Evolutionary conservation across 2,113 vertebrate species (phyloP).

Genomic region (Corythoichthys intestinalis): DNA sequence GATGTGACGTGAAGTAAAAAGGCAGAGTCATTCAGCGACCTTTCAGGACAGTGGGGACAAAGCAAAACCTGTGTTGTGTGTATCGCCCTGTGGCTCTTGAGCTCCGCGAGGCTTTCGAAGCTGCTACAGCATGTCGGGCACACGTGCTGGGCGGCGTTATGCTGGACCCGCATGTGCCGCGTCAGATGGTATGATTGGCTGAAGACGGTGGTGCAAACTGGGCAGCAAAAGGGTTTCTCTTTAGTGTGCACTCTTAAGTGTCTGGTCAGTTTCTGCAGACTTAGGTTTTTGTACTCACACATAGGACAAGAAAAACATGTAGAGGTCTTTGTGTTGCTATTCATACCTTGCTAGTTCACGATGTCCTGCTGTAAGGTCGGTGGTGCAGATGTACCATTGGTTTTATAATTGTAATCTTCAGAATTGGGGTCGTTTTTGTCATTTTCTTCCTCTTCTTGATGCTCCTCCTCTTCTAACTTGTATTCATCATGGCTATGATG

Average conservation of each 20-base stretch:
- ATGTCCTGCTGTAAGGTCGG: constrained; percentile 19
- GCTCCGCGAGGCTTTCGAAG: constrained; percentile 11
- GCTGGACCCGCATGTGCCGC: constrained; percentile 55
- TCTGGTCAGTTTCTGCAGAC: constrained; percentile 42
- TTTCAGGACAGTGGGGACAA: constrained; percentile 21
- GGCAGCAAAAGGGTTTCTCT: constrained; percentile 59
- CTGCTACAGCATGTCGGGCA: constrained; percentile 48
- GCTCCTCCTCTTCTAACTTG: neutral
- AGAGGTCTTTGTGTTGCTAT: neutral
- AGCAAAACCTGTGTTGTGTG: constrained; percentile 17
- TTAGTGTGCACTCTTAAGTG: constrained; percentile 61
- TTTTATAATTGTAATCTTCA: neutral
- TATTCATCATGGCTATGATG: constrained; percentile 8
- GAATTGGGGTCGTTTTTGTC: neutral
- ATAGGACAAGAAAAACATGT: constrained; percentile 42
- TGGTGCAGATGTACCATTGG: neutral
- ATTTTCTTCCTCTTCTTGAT: constrained; percentile 40
- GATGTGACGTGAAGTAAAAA: constrained; percentile 20
- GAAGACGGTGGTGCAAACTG: constrained; percentile 33
- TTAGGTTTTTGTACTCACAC: constrained; percentile 39
- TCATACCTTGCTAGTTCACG: constrained; percentile 5
- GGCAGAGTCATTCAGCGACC: neutral
- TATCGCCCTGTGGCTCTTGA: constrained; percentile 46
- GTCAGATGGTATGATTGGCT: constrained; percentile 62
- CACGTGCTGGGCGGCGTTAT: constrained; percentile 30